A percentile compares a stretch with the other conserved stretches of the same genome.
These are phyloP conservation scores for Panulirus ornatus DNA, from an alignment of 1,140 invertebrate genomes.

Conservation along the genomic window DNA sequence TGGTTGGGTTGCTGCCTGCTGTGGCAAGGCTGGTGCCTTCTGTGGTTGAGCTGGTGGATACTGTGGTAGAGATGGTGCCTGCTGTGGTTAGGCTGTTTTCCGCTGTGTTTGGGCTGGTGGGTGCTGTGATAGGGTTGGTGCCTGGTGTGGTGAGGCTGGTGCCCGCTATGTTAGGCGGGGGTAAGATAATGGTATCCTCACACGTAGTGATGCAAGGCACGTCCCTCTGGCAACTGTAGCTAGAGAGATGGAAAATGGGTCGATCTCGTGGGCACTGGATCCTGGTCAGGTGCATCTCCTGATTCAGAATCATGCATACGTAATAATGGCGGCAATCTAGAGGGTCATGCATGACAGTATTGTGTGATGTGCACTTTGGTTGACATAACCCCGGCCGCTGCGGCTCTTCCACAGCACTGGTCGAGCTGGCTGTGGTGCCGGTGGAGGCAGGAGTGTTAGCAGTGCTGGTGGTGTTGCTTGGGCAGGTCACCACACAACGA, in stretches of 20 bases:
- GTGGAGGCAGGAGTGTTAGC: not conserved
- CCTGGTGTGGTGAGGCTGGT: not conserved
- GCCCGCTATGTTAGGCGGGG: not conserved
- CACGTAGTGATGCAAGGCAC: conserved; percentile 39
- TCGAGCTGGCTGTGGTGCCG: not conserved
- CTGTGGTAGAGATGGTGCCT: not conserved
- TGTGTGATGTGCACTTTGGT: conserved; percentile 29
- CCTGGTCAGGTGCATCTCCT: not conserved
- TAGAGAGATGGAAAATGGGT: conserved; percentile 30
- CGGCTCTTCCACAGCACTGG: not conserved
- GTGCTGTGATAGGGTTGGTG: not conserved
- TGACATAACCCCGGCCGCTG: conserved; percentile 5
- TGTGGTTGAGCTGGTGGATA: not conserved
- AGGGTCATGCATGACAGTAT: conserved; percentile 41
- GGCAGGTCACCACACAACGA: conserved; percentile 9
- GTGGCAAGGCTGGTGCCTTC: not conserved
- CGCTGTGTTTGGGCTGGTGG: not conserved
- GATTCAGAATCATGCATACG: conserved; percentile 25
- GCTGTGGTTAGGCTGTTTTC: not conserved
- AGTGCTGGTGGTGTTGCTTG: not conserved
- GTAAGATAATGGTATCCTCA: conserved; percentile 3
- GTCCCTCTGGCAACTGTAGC: conserved; percentile 7
- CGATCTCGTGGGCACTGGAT: conserved; percentile 31
- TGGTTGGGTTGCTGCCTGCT: not conserved
- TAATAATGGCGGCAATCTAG: conserved; percentile 55